Evolutionary conservation across 2,888 invertebrate genomes (phyloP).

Genomic region (Xestoiulus laeticollis): DNA sequence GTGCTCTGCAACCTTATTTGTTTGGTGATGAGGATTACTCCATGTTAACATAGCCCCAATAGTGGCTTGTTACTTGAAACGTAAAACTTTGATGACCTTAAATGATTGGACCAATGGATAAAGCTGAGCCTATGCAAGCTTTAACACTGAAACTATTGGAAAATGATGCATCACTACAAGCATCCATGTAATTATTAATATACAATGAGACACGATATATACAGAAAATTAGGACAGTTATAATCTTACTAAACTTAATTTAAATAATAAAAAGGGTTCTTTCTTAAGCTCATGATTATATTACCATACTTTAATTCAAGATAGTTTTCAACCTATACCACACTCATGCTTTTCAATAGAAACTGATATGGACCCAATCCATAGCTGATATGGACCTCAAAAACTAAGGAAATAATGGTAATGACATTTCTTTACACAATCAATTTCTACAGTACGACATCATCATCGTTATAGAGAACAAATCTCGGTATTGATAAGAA

Average conservation of each 20-base stretch:
- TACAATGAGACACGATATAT: neutral
- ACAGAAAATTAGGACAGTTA: too few species aligned
- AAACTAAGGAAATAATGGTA: neutral
- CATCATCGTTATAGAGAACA: neutral
- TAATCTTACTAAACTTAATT: too few species aligned
- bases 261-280: too few species aligned
- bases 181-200: neutral
- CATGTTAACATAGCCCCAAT: neutral
- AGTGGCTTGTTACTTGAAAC: neutral
- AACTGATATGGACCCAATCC: too few species aligned
- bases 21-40: neutral
- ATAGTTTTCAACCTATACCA: neutral
- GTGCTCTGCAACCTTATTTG: neutral
- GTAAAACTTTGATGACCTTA: neutral
- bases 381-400: neutral
- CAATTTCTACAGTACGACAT: neutral
- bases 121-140: neutral
- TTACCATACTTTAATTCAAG: neutral
- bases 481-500: neutral
- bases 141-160: neutral
- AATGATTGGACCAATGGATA: neutral
- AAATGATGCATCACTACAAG: neutral
- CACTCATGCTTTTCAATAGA: too few species aligned
- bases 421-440: neutral
- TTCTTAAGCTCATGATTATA: too few species aligned